Evolutionary conservation across 2,888 invertebrate species (phyloP).

Genomic region (Acrobasis consociella): DNA sequence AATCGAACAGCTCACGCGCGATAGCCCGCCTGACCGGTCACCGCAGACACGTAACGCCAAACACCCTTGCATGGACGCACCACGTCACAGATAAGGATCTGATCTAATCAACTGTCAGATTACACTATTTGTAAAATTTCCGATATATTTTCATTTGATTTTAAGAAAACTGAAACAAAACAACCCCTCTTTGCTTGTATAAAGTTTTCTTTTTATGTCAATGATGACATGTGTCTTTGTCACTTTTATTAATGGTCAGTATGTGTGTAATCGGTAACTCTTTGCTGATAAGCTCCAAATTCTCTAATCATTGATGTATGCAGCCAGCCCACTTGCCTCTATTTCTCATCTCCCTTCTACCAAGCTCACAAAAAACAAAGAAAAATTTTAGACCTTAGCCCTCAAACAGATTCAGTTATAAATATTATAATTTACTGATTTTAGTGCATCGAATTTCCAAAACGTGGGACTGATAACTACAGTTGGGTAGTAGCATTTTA

Average conservation of each 20-base stretch:
- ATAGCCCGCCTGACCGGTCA: conserved; percentile 32
- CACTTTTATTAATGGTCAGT: conserved; percentile 8
- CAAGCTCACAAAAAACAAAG: too few relatives aligned
- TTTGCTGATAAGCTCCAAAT: too few relatives aligned
- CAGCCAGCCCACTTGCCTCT: too few relatives aligned
- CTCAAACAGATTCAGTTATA: too few relatives aligned
- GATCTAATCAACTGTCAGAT: conserved; percentile 1
- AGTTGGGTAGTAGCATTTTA: too few relatives aligned
- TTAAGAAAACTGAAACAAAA: neutral
- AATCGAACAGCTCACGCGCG: conserved; percentile 46
- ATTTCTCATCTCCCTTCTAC: too few relatives aligned
- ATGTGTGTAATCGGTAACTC: too few relatives aligned
- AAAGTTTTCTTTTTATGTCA: neutral
- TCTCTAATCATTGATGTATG: too few relatives aligned
- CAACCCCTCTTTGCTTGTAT: too few relatives aligned
- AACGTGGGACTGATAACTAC: neutral
- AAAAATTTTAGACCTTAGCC: too few relatives aligned
- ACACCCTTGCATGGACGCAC: conserved; percentile 32
- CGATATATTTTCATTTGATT: neutral
- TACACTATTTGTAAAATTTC: neutral
- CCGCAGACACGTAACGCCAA: conserved; percentile 27
- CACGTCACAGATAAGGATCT: conserved; percentile 11
- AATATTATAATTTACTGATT: too few relatives aligned
- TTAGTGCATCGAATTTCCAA: too few relatives aligned
- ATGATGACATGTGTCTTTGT: neutral